A percentile compares a stretch with the other conserved stretches of the same genome.
These are phyloP conservation scores for Spilosoma lubricipeda DNA, from an alignment of 2,888 invertebrate species.

Conservation along the genomic window DNA sequence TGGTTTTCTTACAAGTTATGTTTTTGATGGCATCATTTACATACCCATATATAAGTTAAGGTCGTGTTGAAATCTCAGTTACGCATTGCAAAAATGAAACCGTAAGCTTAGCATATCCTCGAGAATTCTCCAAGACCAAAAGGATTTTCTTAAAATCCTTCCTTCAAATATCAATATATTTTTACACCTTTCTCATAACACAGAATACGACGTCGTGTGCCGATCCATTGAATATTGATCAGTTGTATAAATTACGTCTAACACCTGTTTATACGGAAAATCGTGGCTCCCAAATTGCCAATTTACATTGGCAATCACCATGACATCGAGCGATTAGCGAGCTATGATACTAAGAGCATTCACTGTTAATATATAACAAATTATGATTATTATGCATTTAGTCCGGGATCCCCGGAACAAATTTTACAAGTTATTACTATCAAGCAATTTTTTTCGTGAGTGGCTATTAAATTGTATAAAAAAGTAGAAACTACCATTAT, in stretches of 20 bases:
- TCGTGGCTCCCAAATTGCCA: constrained; percentile 71
- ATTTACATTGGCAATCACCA: constrained; percentile 74
- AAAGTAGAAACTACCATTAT: no score
- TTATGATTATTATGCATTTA: neutral
- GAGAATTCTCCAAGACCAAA: constrained; percentile 1
- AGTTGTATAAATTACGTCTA: constrained; percentile 68
- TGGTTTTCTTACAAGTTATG: no score
- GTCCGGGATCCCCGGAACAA: no score
- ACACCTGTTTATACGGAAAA: constrained; percentile 69
- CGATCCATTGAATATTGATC: constrained; percentile 67
- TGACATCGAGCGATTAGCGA: constrained; percentile 55
- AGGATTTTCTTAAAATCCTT: constrained; percentile 15
- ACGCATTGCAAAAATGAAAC: neutral
- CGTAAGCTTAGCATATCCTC: constrained; percentile 6
- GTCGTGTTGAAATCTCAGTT: neutral
- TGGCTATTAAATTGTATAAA: no score
- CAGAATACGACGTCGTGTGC: constrained; percentile 42
- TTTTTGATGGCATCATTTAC: neutral
- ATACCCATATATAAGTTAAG: no score
- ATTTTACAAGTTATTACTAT: no score
- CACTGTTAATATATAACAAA: neutral
- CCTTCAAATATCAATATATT: constrained; percentile 14
- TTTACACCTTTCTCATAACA: constrained; percentile 28
- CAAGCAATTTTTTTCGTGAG: no score
- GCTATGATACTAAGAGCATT: constrained; percentile 17